Conservation (phyloP, 2,113 vertebrate species). For the Laticauda colubrina region DNA sequence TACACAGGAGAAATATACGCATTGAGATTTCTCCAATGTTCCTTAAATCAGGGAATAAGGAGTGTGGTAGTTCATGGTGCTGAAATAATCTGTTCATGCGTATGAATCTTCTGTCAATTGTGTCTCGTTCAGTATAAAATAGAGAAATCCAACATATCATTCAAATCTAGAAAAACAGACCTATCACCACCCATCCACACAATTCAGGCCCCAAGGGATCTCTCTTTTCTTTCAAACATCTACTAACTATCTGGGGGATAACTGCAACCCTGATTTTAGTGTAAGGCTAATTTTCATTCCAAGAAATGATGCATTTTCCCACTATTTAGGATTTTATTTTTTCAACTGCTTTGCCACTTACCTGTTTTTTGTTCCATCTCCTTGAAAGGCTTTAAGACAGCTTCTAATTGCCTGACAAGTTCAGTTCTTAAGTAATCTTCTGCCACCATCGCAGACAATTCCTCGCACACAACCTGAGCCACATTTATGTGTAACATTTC, state of each 20-base stretch:
- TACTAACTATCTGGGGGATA: background rate
- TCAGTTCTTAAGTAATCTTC: conserved; percentile 95
- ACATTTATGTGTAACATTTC: conserved; percentile 81
- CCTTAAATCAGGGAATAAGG: background rate
- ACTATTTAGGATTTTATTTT: background rate
- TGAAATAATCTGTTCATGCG: background rate
- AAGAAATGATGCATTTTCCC: background rate
- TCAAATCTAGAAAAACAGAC: background rate
- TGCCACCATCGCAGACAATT: conserved; percentile 83
- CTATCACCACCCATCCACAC: background rate
- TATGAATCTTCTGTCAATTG: background rate
- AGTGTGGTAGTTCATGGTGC: background rate
- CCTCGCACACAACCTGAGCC: conserved; percentile 80
- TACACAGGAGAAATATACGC: background rate
- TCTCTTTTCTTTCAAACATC: background rate
- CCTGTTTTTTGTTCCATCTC: conserved; percentile 93
- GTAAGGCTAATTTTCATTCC: background rate
- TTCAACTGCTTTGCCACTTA: conserved; percentile 65
- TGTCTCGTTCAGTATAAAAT: conserved; percentile 1
- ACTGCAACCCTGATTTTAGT: background rate
- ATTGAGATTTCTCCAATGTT: background rate
- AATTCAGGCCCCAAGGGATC: background rate
- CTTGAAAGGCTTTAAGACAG: conserved; percentile 84
- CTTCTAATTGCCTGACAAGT: conserved; percentile 85
- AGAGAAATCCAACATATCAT: background rate